Evolutionary conservation across 2,113 vertebrate species (phyloP), one percentile per base, ranked within the genome.

Genomic region (Conger conger): DNA sequence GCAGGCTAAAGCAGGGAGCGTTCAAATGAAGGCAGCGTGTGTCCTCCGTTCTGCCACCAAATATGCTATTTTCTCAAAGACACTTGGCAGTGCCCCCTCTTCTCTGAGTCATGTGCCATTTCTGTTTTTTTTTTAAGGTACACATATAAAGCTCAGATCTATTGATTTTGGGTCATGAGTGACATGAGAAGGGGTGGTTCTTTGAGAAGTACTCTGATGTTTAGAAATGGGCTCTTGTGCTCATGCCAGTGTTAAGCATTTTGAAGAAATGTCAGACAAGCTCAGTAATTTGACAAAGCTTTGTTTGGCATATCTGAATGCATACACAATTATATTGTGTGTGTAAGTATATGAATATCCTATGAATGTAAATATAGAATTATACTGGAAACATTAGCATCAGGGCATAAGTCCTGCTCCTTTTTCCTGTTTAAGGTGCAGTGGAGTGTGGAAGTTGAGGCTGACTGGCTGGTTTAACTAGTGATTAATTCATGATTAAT

Each of bases 381-480:
- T 50, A 50, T 50, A 8, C 11, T 50, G 50, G 16, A 76, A 79
- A 84, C 78, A 84, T 84, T 78, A 9, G 42, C 17, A 68, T 42
- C 40, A 4, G 30, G 38, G 16, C 20, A 18, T 18, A 7, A 33
- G 23, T 36, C 23, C 23, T 23, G 16, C 27, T 42, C 15, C 76
- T 36, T 20, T 38, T 77, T 79, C n/a, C 76, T 80, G 35, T 84
- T 53, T 80, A 6, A 40, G 83, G 77, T 8, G 83, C 77, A 80
- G 76, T 5, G 1, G 83, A 40, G 76, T 45, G 53, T 84, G 83
- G 53, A 79, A 78, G 73, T 53, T 60, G 38, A 79, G 79, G 76
- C 83, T 54, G 45, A 84, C 76, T 84, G 83, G 77, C 83, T 84
- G 83, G 76, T 60, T 84, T 84, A 79, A 60, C 76, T 37, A 60